Conservation (phyloP, 2,797 vertebrate genomes). For the Cynopterus sphinx region DNA sequence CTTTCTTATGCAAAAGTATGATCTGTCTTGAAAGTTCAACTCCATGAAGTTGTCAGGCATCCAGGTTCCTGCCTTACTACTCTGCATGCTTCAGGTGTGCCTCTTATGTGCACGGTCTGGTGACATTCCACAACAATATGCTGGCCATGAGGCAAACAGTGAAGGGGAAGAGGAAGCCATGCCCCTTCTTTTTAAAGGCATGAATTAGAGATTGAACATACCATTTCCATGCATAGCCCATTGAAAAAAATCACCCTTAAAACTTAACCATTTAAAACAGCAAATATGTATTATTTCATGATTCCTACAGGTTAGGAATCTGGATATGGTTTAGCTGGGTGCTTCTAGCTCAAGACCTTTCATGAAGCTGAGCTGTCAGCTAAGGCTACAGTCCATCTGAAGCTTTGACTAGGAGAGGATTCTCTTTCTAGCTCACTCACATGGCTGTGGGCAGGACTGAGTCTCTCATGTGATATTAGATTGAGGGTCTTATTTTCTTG, state of each 20-base stretch:
- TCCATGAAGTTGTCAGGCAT: no score
- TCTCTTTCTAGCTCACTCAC: not conserved
- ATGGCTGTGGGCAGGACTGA: not conserved
- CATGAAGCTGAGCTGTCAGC: not conserved
- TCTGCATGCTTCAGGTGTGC: not conserved
- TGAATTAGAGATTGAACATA: not conserved
- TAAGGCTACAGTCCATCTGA: not conserved
- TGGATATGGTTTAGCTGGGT: not conserved
- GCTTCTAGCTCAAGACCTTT: not conserved
- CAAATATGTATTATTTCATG: not conserved
- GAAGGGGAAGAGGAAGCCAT: accelerated
- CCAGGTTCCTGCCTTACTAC: not conserved
- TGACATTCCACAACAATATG: not conserved
- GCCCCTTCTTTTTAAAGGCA: not conserved
- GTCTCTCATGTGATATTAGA: not conserved
- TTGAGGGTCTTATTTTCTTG: not conserved
- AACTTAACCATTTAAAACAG: not conserved
- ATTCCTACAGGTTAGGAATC: not conserved
- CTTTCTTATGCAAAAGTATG: not conserved
- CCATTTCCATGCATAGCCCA: no score
- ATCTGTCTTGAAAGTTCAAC: not conserved
- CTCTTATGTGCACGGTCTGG: accelerated
- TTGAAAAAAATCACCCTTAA: not conserved
- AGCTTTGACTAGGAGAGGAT: not conserved
- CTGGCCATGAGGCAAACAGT: not conserved